Conservation (phyloP, 2,888 invertebrate genomes). For the Acleris sparsana region DNA sequence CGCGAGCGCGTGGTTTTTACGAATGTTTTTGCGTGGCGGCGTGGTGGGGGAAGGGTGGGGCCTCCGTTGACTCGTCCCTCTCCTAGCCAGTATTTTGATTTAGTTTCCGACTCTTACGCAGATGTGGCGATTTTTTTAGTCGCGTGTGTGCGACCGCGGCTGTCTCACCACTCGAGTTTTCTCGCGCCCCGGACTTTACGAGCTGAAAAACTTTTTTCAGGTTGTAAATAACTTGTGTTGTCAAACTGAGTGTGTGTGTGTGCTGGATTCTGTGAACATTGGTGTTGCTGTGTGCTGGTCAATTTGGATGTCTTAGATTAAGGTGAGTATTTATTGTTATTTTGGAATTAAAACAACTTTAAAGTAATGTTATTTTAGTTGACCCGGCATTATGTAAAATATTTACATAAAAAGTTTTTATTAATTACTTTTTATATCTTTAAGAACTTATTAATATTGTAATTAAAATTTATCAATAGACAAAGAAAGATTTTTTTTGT, state of each 20-base stretch:
- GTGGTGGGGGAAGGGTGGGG: constrained; percentile 81
- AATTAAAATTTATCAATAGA: background rate
- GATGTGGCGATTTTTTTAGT: constrained; percentile 82
- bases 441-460: constrained; percentile 18
- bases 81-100: constrained; percentile 82
- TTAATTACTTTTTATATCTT: background rate
- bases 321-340: constrained; percentile 59
- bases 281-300: constrained; percentile 48
- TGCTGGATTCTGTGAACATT: constrained; percentile 47
- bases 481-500: too few species aligned
- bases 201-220: constrained; percentile 63
- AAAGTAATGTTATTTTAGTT: too few species aligned
- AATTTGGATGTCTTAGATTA: constrained; percentile 74
- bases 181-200: constrained; percentile 61
- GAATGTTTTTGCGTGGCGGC: constrained; percentile 79
- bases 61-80: constrained; percentile 79
- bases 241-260: constrained; percentile 53
- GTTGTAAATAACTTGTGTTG: constrained; percentile 50
- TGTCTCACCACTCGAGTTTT: constrained; percentile 63
- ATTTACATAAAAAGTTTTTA: background rate
- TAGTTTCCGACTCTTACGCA: constrained; percentile 82
- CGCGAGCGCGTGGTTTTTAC: constrained; percentile 76
- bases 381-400: too few species aligned
- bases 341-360: background rate
- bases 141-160: constrained; percentile 78